These are phyloP conservation scores for Siniperca obscura DNA, from an alignment of 2,797 vertebrate genomes.

Conservation along the genomic window DNA sequence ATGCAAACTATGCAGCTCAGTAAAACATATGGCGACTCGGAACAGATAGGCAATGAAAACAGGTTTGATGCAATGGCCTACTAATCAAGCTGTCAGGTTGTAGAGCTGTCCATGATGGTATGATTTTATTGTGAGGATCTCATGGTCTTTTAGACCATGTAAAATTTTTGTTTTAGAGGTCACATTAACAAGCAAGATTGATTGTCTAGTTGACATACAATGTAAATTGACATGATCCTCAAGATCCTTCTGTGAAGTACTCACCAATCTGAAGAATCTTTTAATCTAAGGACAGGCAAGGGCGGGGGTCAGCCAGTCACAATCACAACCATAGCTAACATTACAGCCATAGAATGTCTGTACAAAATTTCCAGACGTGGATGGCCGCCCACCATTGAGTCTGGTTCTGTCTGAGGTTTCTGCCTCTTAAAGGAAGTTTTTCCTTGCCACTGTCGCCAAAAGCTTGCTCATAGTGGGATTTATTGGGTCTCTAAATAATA, in stretches of 20 bases:
- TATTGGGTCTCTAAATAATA: too few relatives aligned
- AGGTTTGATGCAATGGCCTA: conserved; percentile 20
- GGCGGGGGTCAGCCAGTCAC: not conserved
- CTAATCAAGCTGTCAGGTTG: conserved; percentile 45
- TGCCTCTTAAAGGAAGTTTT: too few relatives aligned
- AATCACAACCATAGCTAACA: too few relatives aligned
- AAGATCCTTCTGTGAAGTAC: not conserved
- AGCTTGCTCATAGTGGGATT: too few relatives aligned
- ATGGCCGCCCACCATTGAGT: too few relatives aligned
- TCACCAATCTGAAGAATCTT: not conserved
- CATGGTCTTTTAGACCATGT: conserved; percentile 1
- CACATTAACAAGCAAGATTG: not conserved
- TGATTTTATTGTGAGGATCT: conserved; percentile 23
- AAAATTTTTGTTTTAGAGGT: conserved; percentile 13
- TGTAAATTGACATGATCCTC: not conserved
- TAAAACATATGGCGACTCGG: conserved; percentile 44
- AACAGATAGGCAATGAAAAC: conserved; percentile 32
- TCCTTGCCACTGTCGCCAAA: too few relatives aligned
- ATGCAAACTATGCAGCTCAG: conserved; percentile 47
- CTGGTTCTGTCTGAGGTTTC: too few relatives aligned
- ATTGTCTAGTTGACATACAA: conserved; percentile 4
- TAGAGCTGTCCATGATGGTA: conserved; percentile 26
- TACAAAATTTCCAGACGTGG: not conserved
- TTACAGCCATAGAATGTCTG: not conserved
- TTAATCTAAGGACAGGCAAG: not conserved